Evolutionary conservation across 2,113 vertebrate genomes (phyloP).

Genomic region (Campylomormyrus numenius): DNA sequence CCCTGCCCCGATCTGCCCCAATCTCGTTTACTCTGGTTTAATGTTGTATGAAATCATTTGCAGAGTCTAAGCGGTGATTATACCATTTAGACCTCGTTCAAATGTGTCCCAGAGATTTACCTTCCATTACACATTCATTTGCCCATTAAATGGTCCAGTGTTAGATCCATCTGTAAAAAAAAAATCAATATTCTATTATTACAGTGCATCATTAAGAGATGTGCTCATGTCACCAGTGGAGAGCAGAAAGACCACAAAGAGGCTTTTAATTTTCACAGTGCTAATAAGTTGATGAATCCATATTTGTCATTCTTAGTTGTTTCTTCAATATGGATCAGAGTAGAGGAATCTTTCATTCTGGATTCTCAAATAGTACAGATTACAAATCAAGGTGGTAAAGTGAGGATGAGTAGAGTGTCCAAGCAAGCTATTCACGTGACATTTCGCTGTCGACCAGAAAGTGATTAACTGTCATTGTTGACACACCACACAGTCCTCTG

Average conservation of each 20-base stretch:
- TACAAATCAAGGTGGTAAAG: not conserved
- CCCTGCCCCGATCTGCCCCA: not conserved
- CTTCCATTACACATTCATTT: slow-evolving; percentile 26
- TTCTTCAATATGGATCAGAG: not conserved
- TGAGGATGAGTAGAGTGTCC: not conserved
- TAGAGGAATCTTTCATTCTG: not conserved
- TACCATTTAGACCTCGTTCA: slow-evolving; percentile 8
- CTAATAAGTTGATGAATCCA: not conserved
- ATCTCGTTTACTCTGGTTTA: slow-evolving; percentile 18
- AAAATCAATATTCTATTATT: slow-evolving; percentile 25
- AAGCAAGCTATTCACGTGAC: not conserved
- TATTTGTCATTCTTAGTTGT: not conserved
- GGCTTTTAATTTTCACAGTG: not conserved
- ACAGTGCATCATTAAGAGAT: not conserved
- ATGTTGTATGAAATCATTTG: slow-evolving; percentile 20
- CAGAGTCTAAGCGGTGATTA: slow-evolving; percentile 13
- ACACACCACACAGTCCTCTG: too few species aligned
- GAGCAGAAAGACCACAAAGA: not conserved
- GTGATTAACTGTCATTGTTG: too few species aligned
- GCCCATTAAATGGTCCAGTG: not conserved
- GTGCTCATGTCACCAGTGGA: not conserved
- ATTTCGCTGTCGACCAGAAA: not conserved
- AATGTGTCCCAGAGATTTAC: slow-evolving; percentile 23
- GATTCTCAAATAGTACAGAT: not conserved
- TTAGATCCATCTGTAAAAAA: not conserved